A percentile compares a stretch with the other conserved stretches of the same genome.
These are phyloP conservation scores for Embidobia sp. DNA, from an alignment of 2,888 invertebrate species.

Conservation along the genomic window DNA sequence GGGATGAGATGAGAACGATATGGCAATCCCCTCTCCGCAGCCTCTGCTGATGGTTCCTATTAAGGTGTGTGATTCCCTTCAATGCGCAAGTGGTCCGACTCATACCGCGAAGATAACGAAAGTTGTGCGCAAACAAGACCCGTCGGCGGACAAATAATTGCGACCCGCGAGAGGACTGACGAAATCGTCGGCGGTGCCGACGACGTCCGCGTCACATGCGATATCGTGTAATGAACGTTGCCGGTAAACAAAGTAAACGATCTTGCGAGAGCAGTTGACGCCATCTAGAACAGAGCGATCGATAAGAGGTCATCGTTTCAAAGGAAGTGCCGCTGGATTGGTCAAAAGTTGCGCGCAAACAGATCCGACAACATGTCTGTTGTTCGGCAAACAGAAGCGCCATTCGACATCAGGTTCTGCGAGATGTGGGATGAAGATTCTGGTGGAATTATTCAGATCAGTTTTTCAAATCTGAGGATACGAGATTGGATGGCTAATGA, in stretches of 20 bases:
- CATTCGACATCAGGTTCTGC: constrained; percentile 18
- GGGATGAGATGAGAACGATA: constrained; percentile 44
- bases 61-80: constrained; percentile 55
- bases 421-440: background rate
- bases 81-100: constrained; percentile 24
- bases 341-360: constrained; percentile 35
- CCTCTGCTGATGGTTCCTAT: constrained; percentile 35
- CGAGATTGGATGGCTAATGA: background rate
- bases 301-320: constrained; percentile 34
- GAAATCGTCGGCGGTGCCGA: too few relatives aligned
- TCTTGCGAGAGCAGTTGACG: constrained; percentile 28
- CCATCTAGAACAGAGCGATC: constrained; percentile 37
- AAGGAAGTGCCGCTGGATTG: constrained; percentile 18
- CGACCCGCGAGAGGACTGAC: too few relatives aligned
- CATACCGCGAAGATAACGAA: constrained; percentile 30
- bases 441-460: background rate
- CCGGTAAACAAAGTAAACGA: constrained; percentile 29
- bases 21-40: constrained; percentile 10
- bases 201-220: background rate
- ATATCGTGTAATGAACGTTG: constrained; percentile 12
- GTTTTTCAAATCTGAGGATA: constrained; percentile 14
- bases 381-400: constrained; percentile 22
- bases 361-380: constrained; percentile 27
- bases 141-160: constrained; percentile 12
- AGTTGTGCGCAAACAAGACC: constrained; percentile 37